phyloP scores from a whole-genome alignment of 1,140 invertebrate genomes.

The Mactra quadrangularis region DNA sequence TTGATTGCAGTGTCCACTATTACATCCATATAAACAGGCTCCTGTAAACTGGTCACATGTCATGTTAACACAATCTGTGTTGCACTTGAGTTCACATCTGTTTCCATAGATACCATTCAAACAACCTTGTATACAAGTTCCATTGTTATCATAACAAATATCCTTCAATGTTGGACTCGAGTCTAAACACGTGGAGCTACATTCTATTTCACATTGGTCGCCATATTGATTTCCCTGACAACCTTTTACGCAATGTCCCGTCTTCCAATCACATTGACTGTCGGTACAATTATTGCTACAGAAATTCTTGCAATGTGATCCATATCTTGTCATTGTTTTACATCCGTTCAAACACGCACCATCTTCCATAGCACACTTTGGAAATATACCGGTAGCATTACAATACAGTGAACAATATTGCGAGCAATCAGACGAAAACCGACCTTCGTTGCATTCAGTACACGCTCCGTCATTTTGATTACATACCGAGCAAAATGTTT shows the following conservation, averaged over 20 bases:
- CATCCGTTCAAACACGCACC: not conserved
- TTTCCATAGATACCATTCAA: constrained; percentile 19
- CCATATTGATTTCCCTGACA: not conserved
- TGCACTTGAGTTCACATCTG: constrained; percentile 1
- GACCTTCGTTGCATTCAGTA: not conserved
- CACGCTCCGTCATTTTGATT: not conserved
- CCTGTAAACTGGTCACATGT: not conserved
- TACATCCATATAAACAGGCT: not conserved
- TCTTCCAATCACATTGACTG: not conserved
- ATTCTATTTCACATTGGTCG: not conserved
- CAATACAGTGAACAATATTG: not conserved
- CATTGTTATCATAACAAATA: not conserved
- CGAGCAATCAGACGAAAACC: not conserved
- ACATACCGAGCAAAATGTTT: not conserved
- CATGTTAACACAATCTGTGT: not conserved
- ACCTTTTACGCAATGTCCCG: not conserved
- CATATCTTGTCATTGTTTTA: not conserved
- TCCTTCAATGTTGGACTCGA: not conserved
- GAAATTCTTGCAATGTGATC: not conserved
- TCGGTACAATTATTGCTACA: constrained; percentile 4
- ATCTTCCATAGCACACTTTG: not conserved
- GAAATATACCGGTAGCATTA: not conserved
- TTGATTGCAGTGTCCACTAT: not conserved
- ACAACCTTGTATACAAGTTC: constrained; percentile 8
- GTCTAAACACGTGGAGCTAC: not conserved